Evolutionary conservation across 1,140 invertebrate species (phyloP).

Genomic region (Chironomus tepperi): DNA sequence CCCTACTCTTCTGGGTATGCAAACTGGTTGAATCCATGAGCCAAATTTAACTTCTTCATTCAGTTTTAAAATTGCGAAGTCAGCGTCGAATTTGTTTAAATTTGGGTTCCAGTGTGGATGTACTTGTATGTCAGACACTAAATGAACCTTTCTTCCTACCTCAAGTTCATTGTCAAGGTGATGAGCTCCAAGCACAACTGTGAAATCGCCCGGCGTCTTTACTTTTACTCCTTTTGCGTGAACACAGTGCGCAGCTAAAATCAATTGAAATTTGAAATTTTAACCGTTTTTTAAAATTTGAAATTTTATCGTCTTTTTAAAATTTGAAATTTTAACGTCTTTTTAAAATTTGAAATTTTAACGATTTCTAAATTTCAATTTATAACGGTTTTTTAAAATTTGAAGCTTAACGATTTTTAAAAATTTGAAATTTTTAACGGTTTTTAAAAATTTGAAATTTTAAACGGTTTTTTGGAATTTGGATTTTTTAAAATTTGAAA

Average conservation of each 20-base stretch:
- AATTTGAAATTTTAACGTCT: no score
- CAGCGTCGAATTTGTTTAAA: not conserved
- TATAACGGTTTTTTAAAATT: no score
- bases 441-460: no score
- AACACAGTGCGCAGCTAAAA: not conserved
- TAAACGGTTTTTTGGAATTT: no score
- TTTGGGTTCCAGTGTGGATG: not conserved
- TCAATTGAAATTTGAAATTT: not conserved
- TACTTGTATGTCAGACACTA: not conserved
- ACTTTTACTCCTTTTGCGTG: not conserved
- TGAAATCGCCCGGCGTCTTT: not conserved
- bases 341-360: no score
- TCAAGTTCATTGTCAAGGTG: not conserved
- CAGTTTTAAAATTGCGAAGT: not conserved
- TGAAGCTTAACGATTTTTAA: no score
- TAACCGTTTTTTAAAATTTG: no score
- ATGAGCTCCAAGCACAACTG: not conserved
- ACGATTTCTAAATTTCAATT: no score
- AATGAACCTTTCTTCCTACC: not conserved
- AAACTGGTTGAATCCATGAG: not conserved
- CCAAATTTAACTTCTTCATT: not conserved
- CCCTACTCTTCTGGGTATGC: not conserved
- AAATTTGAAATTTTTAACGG: no score
- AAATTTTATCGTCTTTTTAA: no score
- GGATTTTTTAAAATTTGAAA: no score